A percentile compares a stretch with the other conserved stretches of the same genome.
phyloP scores from a whole-genome alignment of 2,888 invertebrate species.

The Cheilosia urbana region DNA sequence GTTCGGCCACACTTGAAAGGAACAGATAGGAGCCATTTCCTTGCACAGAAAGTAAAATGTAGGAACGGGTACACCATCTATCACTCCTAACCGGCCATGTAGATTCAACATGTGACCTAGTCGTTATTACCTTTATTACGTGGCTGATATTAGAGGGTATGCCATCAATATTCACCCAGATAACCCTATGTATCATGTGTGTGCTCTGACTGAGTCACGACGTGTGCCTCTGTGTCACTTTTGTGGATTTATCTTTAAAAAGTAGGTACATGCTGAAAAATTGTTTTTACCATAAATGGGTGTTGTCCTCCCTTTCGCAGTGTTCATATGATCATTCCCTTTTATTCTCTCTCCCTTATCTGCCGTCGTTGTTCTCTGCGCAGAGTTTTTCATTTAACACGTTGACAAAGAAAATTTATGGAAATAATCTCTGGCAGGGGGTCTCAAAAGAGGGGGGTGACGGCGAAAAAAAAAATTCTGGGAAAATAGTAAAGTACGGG shows the following conservation, averaged over 20 bases:
- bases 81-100: slow-evolving; percentile 16
- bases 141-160: slow-evolving; percentile 41
- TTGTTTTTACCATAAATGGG: slow-evolving; percentile 49
- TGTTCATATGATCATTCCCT: neutral
- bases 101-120: slow-evolving; percentile 51
- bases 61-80: neutral
- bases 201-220: neutral
- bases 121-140: slow-evolving; percentile 58
- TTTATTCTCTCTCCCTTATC: neutral
- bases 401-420: slow-evolving; percentile 65
- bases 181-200: slow-evolving; percentile 23
- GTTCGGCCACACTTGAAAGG: neutral
- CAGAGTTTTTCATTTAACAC: slow-evolving; percentile 58
- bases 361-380: neutral
- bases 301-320: slow-evolving; percentile 10
- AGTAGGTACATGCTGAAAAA: slow-evolving; percentile 60
- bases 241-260: slow-evolving; percentile 58
- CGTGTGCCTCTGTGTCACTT: slow-evolving; percentile 37
- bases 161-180: slow-evolving; percentile 42
- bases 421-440: slow-evolving; percentile 56
- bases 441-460: neutral
- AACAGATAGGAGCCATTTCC: neutral
- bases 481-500: slow-evolving; percentile 28
- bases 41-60: neutral
- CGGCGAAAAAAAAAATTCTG: neutral